Percentiles rank a stretch among this genome's conserved stretches.
phyloP scores from a whole-genome alignment of 2,888 invertebrate genomes.

The Metopia argyrocephala region DNA sequence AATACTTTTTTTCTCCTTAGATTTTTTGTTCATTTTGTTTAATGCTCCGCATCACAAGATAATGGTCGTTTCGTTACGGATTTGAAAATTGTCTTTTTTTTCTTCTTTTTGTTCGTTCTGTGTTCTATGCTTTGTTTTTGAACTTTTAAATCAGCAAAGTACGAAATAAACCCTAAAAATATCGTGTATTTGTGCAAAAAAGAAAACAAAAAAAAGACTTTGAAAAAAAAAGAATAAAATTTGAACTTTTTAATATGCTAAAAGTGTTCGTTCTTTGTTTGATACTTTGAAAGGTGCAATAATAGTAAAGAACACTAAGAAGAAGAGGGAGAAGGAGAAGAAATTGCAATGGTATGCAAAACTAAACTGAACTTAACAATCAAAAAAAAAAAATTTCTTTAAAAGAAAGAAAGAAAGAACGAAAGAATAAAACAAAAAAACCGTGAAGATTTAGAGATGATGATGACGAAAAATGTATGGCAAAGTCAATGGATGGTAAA shows the following conservation, averaged over 20 bases:
- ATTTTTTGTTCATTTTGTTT: slow-evolving; percentile 21
- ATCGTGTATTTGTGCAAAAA: slow-evolving; percentile 9
- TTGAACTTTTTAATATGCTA: neutral
- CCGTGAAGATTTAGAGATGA: slow-evolving; percentile 59
- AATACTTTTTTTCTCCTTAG: neutral
- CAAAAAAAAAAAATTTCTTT: slow-evolving; percentile 27
- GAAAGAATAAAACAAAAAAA: slow-evolving; percentile 26
- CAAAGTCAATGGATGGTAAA: slow-evolving; percentile 8
- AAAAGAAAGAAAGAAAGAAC: neutral
- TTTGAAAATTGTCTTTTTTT: too few species aligned
- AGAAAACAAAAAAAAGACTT: slow-evolving; percentile 11
- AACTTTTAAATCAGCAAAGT: slow-evolving; percentile 33
- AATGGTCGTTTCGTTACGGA: slow-evolving; percentile 15
- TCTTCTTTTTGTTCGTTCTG: neutral
- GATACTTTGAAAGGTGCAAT: too few species aligned
- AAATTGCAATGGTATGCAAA: slow-evolving; percentile 55
- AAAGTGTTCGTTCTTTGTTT: slow-evolving; percentile 22
- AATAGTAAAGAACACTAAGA: neutral
- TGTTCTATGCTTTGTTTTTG: neutral
- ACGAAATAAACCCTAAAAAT: slow-evolving; percentile 55
- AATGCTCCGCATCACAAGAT: slow-evolving; percentile 49
- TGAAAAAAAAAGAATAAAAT: slow-evolving; percentile 6
- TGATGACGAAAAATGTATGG: slow-evolving; percentile 21
- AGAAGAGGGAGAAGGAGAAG: slow-evolving; percentile 30
- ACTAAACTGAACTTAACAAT: slow-evolving; percentile 40